These are phyloP conservation scores for Eleginops maclovinus DNA, from an alignment of 2,113 vertebrate species.

Conservation along the genomic window DNA sequence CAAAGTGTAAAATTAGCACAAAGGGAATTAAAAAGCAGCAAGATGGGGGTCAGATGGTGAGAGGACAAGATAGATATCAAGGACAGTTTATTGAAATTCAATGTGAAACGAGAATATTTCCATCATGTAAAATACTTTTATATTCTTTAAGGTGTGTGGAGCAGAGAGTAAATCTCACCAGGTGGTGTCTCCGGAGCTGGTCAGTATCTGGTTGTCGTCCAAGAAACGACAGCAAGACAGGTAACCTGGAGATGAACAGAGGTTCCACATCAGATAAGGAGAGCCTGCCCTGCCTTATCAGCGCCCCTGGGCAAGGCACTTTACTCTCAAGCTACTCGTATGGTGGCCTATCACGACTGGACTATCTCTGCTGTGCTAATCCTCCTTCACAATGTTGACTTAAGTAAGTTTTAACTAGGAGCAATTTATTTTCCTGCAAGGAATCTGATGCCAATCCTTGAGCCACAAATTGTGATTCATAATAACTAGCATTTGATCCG, in stretches of 20 bases:
- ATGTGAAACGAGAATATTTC: slow-evolving; percentile 2
- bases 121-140: not conserved
- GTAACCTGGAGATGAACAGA: slow-evolving; percentile 81
- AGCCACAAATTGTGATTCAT: not conserved
- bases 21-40: not conserved
- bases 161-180: slow-evolving; percentile 78
- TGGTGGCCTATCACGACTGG: not conserved
- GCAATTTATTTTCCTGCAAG: not conserved
- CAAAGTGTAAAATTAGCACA: not conserved
- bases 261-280: slow-evolving; percentile 1
- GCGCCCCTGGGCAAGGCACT: not conserved
- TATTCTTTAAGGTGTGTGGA: slow-evolving; percentile 19
- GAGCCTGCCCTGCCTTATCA: not conserved
- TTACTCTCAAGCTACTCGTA: not conserved
- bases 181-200: slow-evolving; percentile 92
- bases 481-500: too few species aligned
- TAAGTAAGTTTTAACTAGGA: not conserved
- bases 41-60: not conserved
- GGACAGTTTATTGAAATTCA: not conserved
- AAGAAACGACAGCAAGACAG: slow-evolving; percentile 92
- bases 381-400: not conserved
- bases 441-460: not conserved
- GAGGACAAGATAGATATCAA: not conserved
- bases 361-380: not conserved
- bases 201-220: slow-evolving; percentile 94